Evolutionary conservation across 2,888 invertebrate genomes (phyloP).

Genomic region (Teleiodes luculella): DNA sequence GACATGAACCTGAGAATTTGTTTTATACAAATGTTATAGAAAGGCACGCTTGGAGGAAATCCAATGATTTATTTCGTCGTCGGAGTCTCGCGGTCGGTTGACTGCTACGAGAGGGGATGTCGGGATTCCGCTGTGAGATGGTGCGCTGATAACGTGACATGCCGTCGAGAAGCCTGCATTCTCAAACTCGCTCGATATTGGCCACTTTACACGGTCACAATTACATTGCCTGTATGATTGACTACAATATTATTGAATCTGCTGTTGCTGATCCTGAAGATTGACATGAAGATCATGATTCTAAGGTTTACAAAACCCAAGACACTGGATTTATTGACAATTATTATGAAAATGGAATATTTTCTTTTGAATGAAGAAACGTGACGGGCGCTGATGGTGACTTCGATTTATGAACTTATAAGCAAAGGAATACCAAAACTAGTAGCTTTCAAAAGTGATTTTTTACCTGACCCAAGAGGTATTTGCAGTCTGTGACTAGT

Average conservation of each 20-base stretch:
- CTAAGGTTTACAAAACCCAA: neutral
- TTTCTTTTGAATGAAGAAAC: neutral
- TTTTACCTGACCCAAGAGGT: neutral
- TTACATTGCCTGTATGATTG: constrained; percentile 27
- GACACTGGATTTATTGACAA: neutral
- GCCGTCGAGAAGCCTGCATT: constrained; percentile 31
- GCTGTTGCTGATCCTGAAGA: neutral
- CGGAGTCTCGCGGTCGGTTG: constrained; percentile 62
- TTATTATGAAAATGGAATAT: neutral
- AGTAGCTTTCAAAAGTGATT: neutral
- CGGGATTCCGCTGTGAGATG: constrained; percentile 38
- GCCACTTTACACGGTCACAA: neutral
- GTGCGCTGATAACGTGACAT: constrained; percentile 32
- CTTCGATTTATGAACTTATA: neutral
- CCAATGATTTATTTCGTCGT: constrained; percentile 71
- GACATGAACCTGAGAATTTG: constrained; percentile 53
- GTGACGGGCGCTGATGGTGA: neutral
- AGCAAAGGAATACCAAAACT: constrained; percentile 1
- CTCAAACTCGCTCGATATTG: constrained; percentile 23
- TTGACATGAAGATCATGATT: constrained; percentile 2
- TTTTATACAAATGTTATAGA: constrained; percentile 77
- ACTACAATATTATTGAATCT: constrained; percentile 9
- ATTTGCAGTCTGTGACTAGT: constrained; percentile 11
- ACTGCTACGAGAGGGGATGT: constrained; percentile 45
- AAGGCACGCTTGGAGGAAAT: constrained; percentile 76